These are phyloP conservation scores for Trialeurodes vaporariorum DNA, from an alignment of 1,140 invertebrate genomes.

Conservation along the genomic window DNA sequence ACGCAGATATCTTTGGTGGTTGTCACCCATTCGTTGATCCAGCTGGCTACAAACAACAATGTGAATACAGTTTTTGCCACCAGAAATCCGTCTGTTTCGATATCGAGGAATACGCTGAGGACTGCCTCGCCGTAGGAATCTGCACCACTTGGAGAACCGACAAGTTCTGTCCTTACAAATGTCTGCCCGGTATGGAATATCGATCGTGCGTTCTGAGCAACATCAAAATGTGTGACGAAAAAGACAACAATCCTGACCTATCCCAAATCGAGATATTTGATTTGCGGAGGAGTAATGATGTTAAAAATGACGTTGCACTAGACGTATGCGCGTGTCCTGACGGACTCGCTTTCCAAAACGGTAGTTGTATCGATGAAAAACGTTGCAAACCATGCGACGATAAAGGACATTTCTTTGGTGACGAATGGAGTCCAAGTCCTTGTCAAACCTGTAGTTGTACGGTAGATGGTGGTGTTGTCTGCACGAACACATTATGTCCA, in stretches of 20 bases:
- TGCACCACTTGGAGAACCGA: constrained; percentile 55
- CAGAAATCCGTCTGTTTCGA: constrained; percentile 44
- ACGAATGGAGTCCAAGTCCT: constrained; percentile 46
- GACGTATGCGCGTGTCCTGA: constrained; percentile 4
- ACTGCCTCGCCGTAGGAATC: constrained; percentile 51
- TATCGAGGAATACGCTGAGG: constrained; percentile 57
- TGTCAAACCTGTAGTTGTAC: constrained; percentile 65
- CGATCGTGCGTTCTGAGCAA: constrained; percentile 52
- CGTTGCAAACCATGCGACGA: constrained; percentile 53
- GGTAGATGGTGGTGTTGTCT: constrained; percentile 37
- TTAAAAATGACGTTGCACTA: constrained; percentile 1
- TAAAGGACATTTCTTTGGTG: constrained; percentile 45
- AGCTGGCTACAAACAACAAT: constrained; percentile 47
- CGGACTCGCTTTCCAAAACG: constrained; percentile 42
- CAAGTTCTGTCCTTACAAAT: constrained; percentile 48
- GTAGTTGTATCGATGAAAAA: constrained; percentile 42
- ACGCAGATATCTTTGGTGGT: constrained; percentile 27
- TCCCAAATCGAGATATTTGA: constrained; percentile 72
- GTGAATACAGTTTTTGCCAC: constrained; percentile 51
- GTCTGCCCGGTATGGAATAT: constrained; percentile 45
- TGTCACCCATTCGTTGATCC: constrained; percentile 62
- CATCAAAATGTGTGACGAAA: constrained; percentile 55
- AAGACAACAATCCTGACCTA: constrained; percentile 27
- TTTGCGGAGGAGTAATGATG: constrained; percentile 56
- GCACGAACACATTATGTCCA: constrained; percentile 45